Base-by-base conservation (phyloP, 2,888 invertebrate genomes). In the Hermaeophaga mercurialis region DNA sequence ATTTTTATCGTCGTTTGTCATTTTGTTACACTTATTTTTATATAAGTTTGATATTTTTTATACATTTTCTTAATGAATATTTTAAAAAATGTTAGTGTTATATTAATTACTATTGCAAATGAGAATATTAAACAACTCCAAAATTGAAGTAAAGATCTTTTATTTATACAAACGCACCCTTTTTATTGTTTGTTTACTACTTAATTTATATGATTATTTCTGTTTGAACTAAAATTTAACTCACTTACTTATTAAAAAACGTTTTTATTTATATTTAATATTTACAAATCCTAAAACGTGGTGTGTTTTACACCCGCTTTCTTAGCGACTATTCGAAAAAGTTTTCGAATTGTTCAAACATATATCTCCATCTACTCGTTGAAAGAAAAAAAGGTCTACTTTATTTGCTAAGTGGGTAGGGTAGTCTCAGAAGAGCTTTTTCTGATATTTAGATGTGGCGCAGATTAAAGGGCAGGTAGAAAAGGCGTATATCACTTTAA, bases 121-220 rank as follows among this genome's bases (percentile, higher is more conserved):
- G 6, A 22, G 6, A 22, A 22, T 3, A 22, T 5, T 22, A 22
- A 22, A 22, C 22, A 22, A 22, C 4, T 6, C 22, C 22, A 44
- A 55, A n/a, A n/a, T n/a, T n/a, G n/a, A n/a, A n/a, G n/a, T n/a
- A n/a, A n/a, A n/a, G n/a, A n/a, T n/a, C n/a, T n/a, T n/a, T 53
- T 48, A 46, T 17, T 44, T 54, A 58, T 56, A 61, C 58, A 61
- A 56, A 58, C 61, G 55, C 61, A 43, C 61, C 61, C 53, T 44
- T 28, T 31, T 58, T 59, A 38, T 39, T 56, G 41, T 61, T 61
- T 61, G 54, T 58, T 61, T 49, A 58, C 58, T 56, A 58, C 58
- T 61, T 61, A 31, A 31, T 28, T 28, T 9, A 28, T 28, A 28
- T 8, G 54, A 61, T 61, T 58, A 46, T 31, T 33, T 46, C 17